A percentile compares a stretch with the other conserved stretches of the same genome.
Evolutionary conservation across 2,113 vertebrate genomes (phyloP).

Genomic region (Lepus europaeus): DNA sequence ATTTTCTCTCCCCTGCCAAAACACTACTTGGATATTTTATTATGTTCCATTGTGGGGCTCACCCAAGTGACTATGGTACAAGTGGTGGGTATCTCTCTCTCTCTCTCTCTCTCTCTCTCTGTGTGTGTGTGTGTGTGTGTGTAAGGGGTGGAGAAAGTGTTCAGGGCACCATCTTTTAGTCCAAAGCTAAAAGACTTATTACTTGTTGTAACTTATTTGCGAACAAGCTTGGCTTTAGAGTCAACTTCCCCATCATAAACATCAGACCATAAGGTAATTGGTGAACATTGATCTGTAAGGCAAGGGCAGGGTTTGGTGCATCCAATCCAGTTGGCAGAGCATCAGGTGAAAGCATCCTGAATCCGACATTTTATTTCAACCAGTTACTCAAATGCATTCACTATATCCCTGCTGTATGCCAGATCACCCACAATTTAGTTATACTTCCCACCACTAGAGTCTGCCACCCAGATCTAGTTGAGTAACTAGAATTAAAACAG

Average conservation of each 20-base stretch:
- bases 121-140: neutral
- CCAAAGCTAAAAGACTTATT: neutral
- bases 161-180: neutral
- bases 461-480: neutral
- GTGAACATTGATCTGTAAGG: neutral
- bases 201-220: no score
- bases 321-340: neutral
- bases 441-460: slow-evolving; percentile 22
- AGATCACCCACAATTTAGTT: neutral
- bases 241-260: neutral
- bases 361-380: slow-evolving; percentile 26
- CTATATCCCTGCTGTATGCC: slow-evolving; percentile 1
- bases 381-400: neutral
- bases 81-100: neutral
- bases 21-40: neutral
- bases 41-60: neutral
- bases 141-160: neutral
- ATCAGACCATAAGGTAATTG: neutral
- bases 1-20: neutral
- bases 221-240: neutral
- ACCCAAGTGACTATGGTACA: neutral
- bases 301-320: neutral
- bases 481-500: slow-evolving; percentile 36
- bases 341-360: neutral
- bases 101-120: no score